Base-by-base conservation (phyloP, 2,797 vertebrate species). In the Manis javanica region DNA sequence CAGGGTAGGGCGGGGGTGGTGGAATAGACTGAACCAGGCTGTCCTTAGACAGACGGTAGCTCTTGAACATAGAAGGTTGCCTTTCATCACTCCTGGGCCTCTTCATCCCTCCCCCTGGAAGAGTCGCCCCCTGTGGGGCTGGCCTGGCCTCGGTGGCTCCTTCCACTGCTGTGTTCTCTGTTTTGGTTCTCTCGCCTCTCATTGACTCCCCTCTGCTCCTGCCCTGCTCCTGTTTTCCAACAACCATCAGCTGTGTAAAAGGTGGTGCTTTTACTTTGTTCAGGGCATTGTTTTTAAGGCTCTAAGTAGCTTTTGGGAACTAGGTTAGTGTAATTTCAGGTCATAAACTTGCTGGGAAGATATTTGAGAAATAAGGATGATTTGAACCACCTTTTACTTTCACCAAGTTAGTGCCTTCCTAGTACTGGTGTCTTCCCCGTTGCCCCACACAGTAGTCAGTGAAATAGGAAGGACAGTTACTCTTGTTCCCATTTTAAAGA, bases 401-500 rank as follows among this genome's bases (percentile, higher is more conserved):
- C 55, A 37, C 42, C 53, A 63, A 42, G 39, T 31, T 31, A 79
- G 14, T 55, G 2, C 16, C 13, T 63, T 75, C 49, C 29, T 13
- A 5, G 49, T 55, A 46, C 46, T 12, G 46, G 46, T 46, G 46
- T 46, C 46, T 12, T 46, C 46, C 46, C 46, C 11, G 12, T 46
- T 37, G 7, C 49, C 31, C 19, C 23, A 64, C 31, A 29, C 0
- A 2, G 31, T 31, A 37, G 64, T 46, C 66, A 92, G 53, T 21
- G 68, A 82, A n/a, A 31, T 29, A 86, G 53, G 51, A 46, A 42
- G 51, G 64, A 10, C 9, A 23, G 29, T 13, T 82, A 53, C 46
- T 31, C 88, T 91, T 77, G 34, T 64, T 85, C 72, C 61, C 16
- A 29, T 86, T 96, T 82, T 29, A 71, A 39, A 75, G 71, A 77